Evolutionary conservation across 2,888 invertebrate species (phyloP).

Genomic region (Drosophila gaucha): DNA sequence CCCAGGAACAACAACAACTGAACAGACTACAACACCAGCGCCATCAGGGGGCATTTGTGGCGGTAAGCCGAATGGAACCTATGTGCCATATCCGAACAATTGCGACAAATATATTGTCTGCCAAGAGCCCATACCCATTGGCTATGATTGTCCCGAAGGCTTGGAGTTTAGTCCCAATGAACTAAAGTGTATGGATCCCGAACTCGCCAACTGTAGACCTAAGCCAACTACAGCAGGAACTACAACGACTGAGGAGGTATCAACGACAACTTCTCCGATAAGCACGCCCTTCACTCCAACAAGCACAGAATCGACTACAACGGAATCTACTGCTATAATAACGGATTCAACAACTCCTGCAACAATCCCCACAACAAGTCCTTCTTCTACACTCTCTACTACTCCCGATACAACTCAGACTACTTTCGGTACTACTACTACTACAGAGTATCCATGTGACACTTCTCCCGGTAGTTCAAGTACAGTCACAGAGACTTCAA

Average conservation of each 20-base stretch:
- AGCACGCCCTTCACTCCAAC: background rate
- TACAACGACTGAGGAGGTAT: too few relatives aligned
- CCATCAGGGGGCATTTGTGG: slow-evolving; percentile 65
- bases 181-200: slow-evolving; percentile 67
- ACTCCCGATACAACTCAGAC: too few relatives aligned
- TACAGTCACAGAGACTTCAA: background rate
- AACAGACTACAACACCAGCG: slow-evolving; percentile 23
- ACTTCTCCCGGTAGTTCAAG: background rate
- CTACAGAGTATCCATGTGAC: background rate
- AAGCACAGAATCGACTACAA: slow-evolving; percentile 14
- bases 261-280: background rate
- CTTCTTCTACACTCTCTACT: background rate
- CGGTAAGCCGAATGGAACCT: slow-evolving; percentile 36
- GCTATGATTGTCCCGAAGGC: slow-evolving; percentile 86
- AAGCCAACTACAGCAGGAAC: slow-evolving; percentile 29
- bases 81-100: slow-evolving; percentile 73
- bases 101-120: slow-evolving; percentile 75
- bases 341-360: background rate
- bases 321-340: background rate
- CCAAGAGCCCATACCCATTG: slow-evolving; percentile 77
- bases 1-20: slow-evolving; percentile 15
- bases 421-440: too few relatives aligned
- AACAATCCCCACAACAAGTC: background rate
- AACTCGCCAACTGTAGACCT: slow-evolving; percentile 82
- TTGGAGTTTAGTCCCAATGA: slow-evolving; percentile 84